Percentiles rank a stretch among this genome's conserved stretches.
These are phyloP conservation scores for Alsophila aescularia DNA, from an alignment of 2,888 invertebrate species.

Conservation along the genomic window DNA sequence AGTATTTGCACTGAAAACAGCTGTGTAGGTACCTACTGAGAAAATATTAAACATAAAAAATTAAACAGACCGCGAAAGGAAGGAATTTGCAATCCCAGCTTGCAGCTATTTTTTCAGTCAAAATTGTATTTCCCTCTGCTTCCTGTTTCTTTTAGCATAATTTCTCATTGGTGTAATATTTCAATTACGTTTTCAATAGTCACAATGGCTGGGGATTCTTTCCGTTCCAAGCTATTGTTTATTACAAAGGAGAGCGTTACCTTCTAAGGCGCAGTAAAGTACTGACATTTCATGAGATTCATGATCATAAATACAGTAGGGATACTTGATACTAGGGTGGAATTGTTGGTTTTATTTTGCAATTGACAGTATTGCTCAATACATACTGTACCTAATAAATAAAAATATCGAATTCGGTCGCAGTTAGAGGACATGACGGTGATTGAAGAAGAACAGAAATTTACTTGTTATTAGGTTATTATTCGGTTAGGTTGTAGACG, in stretches of 20 bases:
- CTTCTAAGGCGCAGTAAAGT: constrained; percentile 31
- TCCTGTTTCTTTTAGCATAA: constrained; percentile 15
- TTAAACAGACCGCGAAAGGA: background rate
- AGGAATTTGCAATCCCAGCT: constrained; percentile 11
- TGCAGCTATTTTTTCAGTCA: constrained; percentile 11
- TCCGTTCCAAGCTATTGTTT: constrained; percentile 31
- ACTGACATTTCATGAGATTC: constrained; percentile 33
- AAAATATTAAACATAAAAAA: background rate
- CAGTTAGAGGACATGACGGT: too few species aligned
- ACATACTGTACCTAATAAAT: too few species aligned
- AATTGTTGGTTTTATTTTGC: too few species aligned
- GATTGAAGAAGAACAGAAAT: too few species aligned
- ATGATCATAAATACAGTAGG: constrained; percentile 14
- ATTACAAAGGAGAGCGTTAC: constrained; percentile 34
- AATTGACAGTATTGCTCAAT: too few species aligned
- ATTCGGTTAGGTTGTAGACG: too few species aligned
- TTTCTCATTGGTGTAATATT: constrained; percentile 27
- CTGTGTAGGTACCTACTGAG: too few species aligned
- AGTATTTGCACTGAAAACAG: too few species aligned
- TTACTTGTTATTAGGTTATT: too few species aligned
- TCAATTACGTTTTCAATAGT: constrained; percentile 29
- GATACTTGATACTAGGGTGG: too few species aligned
- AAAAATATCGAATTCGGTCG: too few species aligned
- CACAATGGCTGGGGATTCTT: constrained; percentile 27
- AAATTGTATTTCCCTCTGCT: constrained; percentile 13